A percentile compares a stretch with the other conserved stretches of the same genome.
Conservation (phyloP, 2,797 vertebrate species). For the Chelmon rostratus region DNA sequence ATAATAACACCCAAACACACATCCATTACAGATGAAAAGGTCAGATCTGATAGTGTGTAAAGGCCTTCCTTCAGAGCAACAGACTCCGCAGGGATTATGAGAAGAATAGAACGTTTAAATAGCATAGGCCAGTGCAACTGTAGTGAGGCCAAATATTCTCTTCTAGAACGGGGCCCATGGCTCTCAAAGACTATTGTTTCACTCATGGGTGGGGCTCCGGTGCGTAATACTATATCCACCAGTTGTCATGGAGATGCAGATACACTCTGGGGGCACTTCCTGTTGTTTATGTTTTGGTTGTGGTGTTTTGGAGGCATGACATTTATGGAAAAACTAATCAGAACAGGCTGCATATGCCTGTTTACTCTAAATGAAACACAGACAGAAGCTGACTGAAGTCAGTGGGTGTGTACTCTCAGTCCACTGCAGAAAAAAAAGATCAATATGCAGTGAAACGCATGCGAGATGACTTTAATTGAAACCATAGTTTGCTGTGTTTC, state of each 20-base stretch:
- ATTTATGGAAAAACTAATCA: slow-evolving; percentile 46
- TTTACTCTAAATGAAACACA: slow-evolving; percentile 32
- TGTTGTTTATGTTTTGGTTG: slow-evolving; percentile 65
- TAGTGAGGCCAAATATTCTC: slow-evolving; percentile 40
- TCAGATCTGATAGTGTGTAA: slow-evolving; percentile 69
- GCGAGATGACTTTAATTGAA: slow-evolving; percentile 2
- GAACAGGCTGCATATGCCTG: slow-evolving; percentile 5
- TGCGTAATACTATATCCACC: slow-evolving; percentile 18
- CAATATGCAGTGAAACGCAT: slow-evolving; percentile 2
- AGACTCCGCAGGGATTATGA: slow-evolving; percentile 49
- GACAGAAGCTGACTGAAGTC: slow-evolving; percentile 4
- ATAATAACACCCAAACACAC: slow-evolving; percentile 46
- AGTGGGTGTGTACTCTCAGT: background rate
- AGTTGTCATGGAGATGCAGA: slow-evolving; percentile 56
- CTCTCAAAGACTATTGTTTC: slow-evolving; percentile 67
- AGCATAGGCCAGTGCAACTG: slow-evolving; percentile 38
- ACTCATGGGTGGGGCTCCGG: slow-evolving; percentile 57
- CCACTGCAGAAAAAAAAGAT: background rate
- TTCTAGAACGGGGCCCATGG: slow-evolving; percentile 45
- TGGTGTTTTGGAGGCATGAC: slow-evolving; percentile 34
- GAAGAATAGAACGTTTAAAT: slow-evolving; percentile 78
- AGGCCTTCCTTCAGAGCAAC: slow-evolving; percentile 44
- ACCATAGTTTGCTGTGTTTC: slow-evolving; percentile 8
- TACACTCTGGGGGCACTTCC: slow-evolving; percentile 55
- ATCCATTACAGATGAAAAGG: slow-evolving; percentile 64